Evolutionary conservation across 2,797 vertebrate genomes (phyloP), one percentile per base, ranked within the genome.

Genomic region (Liasis olivaceus): DNA sequence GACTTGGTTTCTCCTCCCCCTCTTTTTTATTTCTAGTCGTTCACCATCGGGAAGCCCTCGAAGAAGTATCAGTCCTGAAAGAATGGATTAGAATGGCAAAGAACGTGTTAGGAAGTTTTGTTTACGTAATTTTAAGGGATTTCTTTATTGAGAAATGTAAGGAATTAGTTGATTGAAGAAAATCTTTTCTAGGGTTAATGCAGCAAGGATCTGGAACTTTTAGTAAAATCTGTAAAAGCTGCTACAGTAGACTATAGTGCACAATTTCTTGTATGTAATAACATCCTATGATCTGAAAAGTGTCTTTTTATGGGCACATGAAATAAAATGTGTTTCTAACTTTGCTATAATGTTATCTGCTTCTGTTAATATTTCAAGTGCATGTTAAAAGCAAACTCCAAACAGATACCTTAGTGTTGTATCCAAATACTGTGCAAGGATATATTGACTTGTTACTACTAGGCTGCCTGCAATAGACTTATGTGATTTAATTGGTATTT

Each of bases 71-170:
- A 98, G 98, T 96, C 97, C 98, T 95, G 98, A 98, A 96, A 98
- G 98, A 97, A 97, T 98, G 94, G 97, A 98, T 97, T 98, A 97
- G 98, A 97, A 93, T 95, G 96, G 91, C 95, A 96, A 95, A 96
- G 95, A 96, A 96, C 96, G 95, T 96, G 97, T 97, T 98, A 97
- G 97, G 97, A 97, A 97, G 97, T 97, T 98, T 98, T 98, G 97
- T 97, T 98, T 98, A 98, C 98, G 97, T 98, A 97, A 97, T 97
- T 97, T 97, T 97, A 98, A 97, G 98, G 98, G 98, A 98, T 97
- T 97, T 97, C 88, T 97, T 97, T 96, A 97, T 96, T 97, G 89
- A 94, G 72, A 98, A 97, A 96, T 97, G 96, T 97, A 97, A 97
- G 94, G 95, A 93, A 97, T 96, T 97, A 97, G 96, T 96, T 96